Evolutionary conservation across 2,888 invertebrate species (phyloP).

Genomic region (Micropterix aruncella): DNA sequence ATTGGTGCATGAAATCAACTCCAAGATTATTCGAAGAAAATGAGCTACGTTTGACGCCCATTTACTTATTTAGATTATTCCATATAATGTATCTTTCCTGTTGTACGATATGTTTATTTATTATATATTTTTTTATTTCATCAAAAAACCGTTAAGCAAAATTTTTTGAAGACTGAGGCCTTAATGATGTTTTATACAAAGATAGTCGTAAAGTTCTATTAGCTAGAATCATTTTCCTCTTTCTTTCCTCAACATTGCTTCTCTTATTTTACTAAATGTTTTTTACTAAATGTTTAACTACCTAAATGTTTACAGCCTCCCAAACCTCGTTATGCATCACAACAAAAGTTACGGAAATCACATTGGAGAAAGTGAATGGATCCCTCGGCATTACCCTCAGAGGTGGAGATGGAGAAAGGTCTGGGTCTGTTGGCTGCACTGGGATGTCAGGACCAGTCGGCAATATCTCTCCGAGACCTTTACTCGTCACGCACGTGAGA

Average conservation of each 20-base stretch:
- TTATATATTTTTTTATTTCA: too few species aligned
- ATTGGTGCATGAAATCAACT: too few species aligned
- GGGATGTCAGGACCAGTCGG: slow-evolving; percentile 46
- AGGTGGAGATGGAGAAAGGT: slow-evolving; percentile 51
- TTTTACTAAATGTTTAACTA: background rate
- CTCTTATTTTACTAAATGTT: slow-evolving; percentile 2
- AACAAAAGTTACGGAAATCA: slow-evolving; percentile 65
- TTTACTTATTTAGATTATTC: too few species aligned
- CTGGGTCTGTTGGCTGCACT: slow-evolving; percentile 37
- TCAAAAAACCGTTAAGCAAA: too few species aligned
- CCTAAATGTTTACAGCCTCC: slow-evolving; percentile 33
- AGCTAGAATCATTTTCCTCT: too few species aligned
- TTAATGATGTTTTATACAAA: background rate
- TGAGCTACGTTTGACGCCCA: too few species aligned
- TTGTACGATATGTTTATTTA: too few species aligned
- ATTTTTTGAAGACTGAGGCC: too few species aligned
- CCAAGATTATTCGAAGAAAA: too few species aligned
- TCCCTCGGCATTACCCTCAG: slow-evolving; percentile 83
- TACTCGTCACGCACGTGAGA: slow-evolving; percentile 80
- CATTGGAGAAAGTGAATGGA: slow-evolving; percentile 66
- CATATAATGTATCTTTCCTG: too few species aligned
- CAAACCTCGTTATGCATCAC: slow-evolving; percentile 62
- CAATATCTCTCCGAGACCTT: slow-evolving; percentile 46
- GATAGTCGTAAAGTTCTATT: background rate
- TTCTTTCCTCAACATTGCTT: background rate